These are phyloP conservation scores for Nemotelus pantherinus DNA, from an alignment of 2,888 invertebrate species.

Conservation along the genomic window DNA sequence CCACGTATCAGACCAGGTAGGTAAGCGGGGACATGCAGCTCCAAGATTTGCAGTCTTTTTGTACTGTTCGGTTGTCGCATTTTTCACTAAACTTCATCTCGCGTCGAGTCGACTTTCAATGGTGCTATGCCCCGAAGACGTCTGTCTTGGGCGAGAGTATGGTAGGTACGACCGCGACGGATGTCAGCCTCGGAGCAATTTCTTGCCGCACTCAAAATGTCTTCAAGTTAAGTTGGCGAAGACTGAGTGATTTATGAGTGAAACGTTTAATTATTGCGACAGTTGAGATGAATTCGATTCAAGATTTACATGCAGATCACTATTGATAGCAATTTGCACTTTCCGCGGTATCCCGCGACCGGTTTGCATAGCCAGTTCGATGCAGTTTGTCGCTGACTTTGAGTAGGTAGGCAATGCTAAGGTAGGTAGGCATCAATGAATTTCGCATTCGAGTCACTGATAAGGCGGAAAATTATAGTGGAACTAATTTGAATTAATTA, in stretches of 20 bases:
- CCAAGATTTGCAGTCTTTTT: not conserved
- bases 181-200: not conserved
- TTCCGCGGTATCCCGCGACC: slow-evolving; percentile 19
- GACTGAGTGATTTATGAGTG: slow-evolving; percentile 40
- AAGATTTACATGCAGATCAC: slow-evolving; percentile 33
- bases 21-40: slow-evolving; percentile 4
- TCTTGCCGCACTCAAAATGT: slow-evolving; percentile 18
- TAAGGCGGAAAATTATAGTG: slow-evolving; percentile 4
- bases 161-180: not conserved
- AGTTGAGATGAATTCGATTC: slow-evolving; percentile 43
- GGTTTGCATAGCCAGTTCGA: slow-evolving; percentile 7
- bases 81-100: slow-evolving; percentile 20
- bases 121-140: too few relatives aligned
- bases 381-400: not conserved
- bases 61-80: not conserved
- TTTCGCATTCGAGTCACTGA: slow-evolving; percentile 7
- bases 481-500: slow-evolving; percentile 33
- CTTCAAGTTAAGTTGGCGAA: slow-evolving; percentile 9
- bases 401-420: too few relatives aligned
- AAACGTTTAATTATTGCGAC: slow-evolving; percentile 45
- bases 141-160: too few relatives aligned
- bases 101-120: not conserved
- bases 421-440: not conserved
- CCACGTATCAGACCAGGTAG: too few relatives aligned
- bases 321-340: slow-evolving; percentile 41